These are phyloP conservation scores for Lagorchestes hirsutus DNA, from an alignment of 2,797 vertebrate genomes.

Conservation along the genomic window DNA sequence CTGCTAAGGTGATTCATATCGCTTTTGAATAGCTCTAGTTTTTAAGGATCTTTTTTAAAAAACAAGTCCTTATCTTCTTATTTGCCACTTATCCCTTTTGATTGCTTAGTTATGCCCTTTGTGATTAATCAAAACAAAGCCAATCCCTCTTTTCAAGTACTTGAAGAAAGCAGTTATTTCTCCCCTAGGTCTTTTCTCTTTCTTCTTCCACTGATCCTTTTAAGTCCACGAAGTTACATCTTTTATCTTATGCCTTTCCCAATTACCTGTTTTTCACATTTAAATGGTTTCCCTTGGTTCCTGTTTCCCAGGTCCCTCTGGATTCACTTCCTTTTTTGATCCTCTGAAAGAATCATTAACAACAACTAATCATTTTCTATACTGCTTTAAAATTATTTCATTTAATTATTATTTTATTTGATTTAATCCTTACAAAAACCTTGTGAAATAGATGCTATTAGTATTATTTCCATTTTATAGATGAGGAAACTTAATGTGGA, in stretches of 20 bases:
- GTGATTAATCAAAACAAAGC: background rate
- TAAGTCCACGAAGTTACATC: background rate
- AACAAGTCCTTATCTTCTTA: background rate
- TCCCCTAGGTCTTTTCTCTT: background rate
- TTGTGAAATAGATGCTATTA: background rate
- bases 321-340: background rate
- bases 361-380: background rate
- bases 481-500: background rate
- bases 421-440: background rate
- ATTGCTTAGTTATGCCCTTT: background rate
- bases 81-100: background rate
- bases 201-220: background rate
- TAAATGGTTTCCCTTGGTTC: background rate
- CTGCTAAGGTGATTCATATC: background rate
- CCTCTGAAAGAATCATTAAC: background rate
- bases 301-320: background rate
- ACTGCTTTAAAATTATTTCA: background rate
- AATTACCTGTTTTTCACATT: background rate
- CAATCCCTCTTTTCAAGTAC: background rate
- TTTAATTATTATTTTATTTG: background rate
- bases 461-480: background rate
- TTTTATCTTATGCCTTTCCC: background rate
- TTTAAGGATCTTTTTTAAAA: background rate
- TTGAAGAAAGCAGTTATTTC: background rate
- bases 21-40: background rate